Evolutionary conservation across 2,113 vertebrate genomes (phyloP).

Genomic region (Ancistrus triradiatus): DNA sequence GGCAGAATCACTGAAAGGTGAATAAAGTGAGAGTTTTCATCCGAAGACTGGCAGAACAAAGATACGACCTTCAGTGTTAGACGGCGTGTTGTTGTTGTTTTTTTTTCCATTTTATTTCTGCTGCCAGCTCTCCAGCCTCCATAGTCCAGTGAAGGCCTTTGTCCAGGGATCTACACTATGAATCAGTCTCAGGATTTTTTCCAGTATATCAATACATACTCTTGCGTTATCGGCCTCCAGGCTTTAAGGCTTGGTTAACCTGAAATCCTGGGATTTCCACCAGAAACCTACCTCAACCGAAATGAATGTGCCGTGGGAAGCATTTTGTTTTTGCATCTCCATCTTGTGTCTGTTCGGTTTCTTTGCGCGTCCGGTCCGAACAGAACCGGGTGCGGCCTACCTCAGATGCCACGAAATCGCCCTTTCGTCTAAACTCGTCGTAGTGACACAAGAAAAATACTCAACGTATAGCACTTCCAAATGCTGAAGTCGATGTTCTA

Average conservation of each 20-base stretch:
- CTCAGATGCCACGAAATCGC: constrained; percentile 80
- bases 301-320: constrained; percentile 94
- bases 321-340: constrained; percentile 57
- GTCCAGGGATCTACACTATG: constrained; percentile 64
- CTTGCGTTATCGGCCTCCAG: constrained; percentile 64
- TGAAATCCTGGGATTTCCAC: constrained; percentile 70
- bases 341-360: constrained; percentile 72
- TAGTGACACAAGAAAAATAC: constrained; percentile 55
- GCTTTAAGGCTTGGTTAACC: constrained; percentile 65
- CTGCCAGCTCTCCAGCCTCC: constrained; percentile 59
- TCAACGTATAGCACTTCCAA: constrained; percentile 87
- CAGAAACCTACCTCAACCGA: constrained; percentile 96
- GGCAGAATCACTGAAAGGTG: constrained; percentile 39
- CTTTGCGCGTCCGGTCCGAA: constrained; percentile 67
- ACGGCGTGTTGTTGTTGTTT: constrained; percentile 55
- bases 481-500: constrained; percentile 94
- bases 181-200: constrained; percentile 85
- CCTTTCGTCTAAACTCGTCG: too few relatives aligned
- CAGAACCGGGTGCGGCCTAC: constrained; percentile 80
- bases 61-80: background rate
- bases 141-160: constrained; percentile 58
- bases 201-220: constrained; percentile 58
- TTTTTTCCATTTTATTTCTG: constrained; percentile 51
- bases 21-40: constrained; percentile 26
- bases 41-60: background rate